Percentiles rank a stretch among this genome's conserved stretches.
phyloP scores from a whole-genome alignment of 2,797 vertebrate species.

The Mus spretus region DNA sequence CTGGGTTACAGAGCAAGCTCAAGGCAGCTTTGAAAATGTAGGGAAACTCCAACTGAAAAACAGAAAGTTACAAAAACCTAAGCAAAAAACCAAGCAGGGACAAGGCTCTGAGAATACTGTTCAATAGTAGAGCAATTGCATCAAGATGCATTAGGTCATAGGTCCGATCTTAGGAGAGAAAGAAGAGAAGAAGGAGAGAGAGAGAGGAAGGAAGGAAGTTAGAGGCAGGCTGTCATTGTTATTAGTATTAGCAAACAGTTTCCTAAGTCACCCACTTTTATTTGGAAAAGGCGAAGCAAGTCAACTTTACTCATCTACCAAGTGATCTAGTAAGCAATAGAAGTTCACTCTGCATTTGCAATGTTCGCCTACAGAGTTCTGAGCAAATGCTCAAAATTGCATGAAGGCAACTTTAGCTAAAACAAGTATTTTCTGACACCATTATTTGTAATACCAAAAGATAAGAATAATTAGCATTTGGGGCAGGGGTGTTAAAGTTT shows the following conservation, averaged over 20 bases:
- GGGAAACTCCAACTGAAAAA: background rate
- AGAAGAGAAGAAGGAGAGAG: too few relatives aligned
- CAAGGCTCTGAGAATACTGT: background rate
- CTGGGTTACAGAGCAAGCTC: background rate
- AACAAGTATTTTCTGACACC: conserved; percentile 29
- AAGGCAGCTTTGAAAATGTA: background rate
- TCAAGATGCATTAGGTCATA: background rate
- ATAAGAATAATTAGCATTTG: background rate
- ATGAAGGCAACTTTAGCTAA: conserved; percentile 23
- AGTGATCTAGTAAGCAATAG: background rate
- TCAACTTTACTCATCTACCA: conserved; percentile 1
- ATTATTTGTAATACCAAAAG: background rate
- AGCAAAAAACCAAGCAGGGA: background rate
- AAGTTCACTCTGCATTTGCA: conserved; percentile 30
- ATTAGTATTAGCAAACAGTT: background rate
- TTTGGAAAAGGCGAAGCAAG: conserved; percentile 25
- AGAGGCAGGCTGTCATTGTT: background rate
- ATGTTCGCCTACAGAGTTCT: conserved; percentile 4
- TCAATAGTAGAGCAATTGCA: background rate
- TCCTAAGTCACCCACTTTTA: conserved; percentile 15
- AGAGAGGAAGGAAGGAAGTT: too few relatives aligned
- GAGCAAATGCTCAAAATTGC: conserved; percentile 37
- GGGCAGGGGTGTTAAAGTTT: background rate
- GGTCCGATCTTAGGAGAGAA: background rate
- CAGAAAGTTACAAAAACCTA: background rate